Evolutionary conservation across 1,140 invertebrate species (phyloP).

Genomic region (Brachionus angularis): DNA sequence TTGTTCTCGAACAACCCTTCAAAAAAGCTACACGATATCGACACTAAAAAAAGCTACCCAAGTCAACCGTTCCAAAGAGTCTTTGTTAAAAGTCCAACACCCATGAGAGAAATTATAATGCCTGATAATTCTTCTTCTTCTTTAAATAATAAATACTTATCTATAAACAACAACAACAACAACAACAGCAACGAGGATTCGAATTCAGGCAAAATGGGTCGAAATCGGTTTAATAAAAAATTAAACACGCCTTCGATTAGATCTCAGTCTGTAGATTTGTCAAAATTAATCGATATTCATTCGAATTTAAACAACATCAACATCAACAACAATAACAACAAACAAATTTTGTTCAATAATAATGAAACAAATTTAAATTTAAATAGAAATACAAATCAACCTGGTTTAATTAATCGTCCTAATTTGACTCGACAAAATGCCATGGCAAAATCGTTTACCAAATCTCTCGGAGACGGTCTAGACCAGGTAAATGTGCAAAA

Average conservation of each 20-base stretch:
- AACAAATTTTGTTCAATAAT: neutral
- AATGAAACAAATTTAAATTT: neutral
- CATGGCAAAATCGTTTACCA: constrained; percentile 1
- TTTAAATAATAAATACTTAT: constrained; percentile 10
- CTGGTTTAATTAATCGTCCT: too few relatives aligned
- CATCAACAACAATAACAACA: too few relatives aligned
- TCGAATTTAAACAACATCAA: constrained; percentile 2
- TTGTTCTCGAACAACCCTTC: too few relatives aligned
- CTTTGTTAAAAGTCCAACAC: constrained; percentile 37
- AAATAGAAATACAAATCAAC: too few relatives aligned
- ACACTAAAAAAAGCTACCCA: too few relatives aligned
- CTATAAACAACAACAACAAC: neutral
- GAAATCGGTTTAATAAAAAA: constrained; percentile 20
- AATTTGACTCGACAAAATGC: constrained; percentile 34
- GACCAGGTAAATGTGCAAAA: neutral
- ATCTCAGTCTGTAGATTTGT: constrained; percentile 21
- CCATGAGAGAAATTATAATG: constrained; percentile 31
- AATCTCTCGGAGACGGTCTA: constrained; percentile 4
- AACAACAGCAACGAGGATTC: neutral
- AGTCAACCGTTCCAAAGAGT: too few relatives aligned
- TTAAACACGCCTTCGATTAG: constrained; percentile 11
- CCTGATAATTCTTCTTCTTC: constrained; percentile 17
- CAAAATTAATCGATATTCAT: constrained; percentile 20
- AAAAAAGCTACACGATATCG: too few relatives aligned
- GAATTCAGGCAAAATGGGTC: neutral